Percentiles rank a stretch among this genome's conserved stretches.
Conservation (phyloP, 2,113 vertebrate genomes). For the Chionodraco myersi region DNA sequence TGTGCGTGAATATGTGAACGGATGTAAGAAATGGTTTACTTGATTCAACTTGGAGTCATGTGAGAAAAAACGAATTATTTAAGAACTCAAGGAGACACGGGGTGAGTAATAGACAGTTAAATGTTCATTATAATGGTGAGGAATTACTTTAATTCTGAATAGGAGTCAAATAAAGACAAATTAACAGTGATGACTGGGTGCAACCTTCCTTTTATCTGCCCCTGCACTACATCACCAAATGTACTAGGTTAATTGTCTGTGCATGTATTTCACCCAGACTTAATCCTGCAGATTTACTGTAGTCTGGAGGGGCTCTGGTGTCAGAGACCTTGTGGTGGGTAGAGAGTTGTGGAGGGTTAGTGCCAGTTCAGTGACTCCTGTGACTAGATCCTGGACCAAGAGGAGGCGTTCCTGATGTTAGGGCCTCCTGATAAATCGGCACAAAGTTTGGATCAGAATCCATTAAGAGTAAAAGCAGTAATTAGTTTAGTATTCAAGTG, state of each 20-base stretch:
- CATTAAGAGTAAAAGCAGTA: constrained; percentile 65
- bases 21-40: not conserved
- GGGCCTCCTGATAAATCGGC: constrained; percentile 59
- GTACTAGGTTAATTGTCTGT: not conserved
- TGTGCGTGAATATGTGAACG: no score
- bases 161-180: constrained; percentile 9
- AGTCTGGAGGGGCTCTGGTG: not conserved
- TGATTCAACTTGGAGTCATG: not conserved
- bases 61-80: not conserved
- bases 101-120: not conserved
- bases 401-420: constrained; percentile 48
- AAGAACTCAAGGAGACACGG: not conserved
- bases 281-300: constrained; percentile 21
- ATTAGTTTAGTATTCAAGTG: constrained; percentile 78
- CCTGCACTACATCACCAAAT: not conserved
- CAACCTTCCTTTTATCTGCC: constrained; percentile 1
- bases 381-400: constrained; percentile 45
- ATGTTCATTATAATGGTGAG: not conserved
- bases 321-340: constrained; percentile 4
- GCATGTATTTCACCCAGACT: constrained; percentile 7
- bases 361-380: constrained; percentile 44
- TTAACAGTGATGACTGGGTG: not conserved
- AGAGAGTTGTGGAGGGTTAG: not conserved
- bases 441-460: constrained; percentile 50
- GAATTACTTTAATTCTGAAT: not conserved